Evolutionary conservation across 2,888 invertebrate genomes (phyloP).

Genomic region (Hirtodrosophila alboralis): DNA sequence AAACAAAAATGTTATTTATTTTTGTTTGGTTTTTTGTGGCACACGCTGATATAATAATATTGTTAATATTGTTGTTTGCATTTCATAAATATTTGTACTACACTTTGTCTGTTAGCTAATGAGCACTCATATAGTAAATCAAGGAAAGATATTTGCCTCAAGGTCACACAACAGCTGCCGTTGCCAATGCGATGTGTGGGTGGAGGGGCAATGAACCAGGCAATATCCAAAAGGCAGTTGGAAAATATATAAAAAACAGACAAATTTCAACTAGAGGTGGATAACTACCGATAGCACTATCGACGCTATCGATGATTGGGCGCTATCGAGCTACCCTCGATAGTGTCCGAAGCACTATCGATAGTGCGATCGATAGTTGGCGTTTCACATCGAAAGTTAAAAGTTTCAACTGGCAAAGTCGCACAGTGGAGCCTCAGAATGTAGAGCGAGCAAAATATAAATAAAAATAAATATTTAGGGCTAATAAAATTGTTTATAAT

Average conservation of each 20-base stretch:
- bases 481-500: too few species aligned
- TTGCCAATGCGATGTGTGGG: constrained; percentile 24
- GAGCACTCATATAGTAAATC: constrained; percentile 19
- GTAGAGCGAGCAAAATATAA: too few species aligned
- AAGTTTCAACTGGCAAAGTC: too few species aligned
- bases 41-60: constrained; percentile 35
- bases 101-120: constrained; percentile 19
- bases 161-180: constrained; percentile 58
- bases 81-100: constrained; percentile 52
- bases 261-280: too few species aligned
- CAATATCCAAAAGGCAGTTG: constrained; percentile 4
- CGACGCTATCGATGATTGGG: too few species aligned
- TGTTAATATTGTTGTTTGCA: constrained; percentile 20
- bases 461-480: too few species aligned
- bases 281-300: too few species aligned
- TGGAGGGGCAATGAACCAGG: constrained; percentile 52
- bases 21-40: constrained; percentile 3
- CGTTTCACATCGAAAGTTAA: too few species aligned
- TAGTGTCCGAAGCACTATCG: too few species aligned
- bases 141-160: constrained; percentile 49
- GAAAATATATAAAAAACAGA: not conserved
- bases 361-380: too few species aligned
- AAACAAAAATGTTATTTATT: constrained; percentile 7
- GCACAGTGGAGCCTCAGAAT: too few species aligned
- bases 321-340: too few species aligned